These are phyloP conservation scores for Brachyrhaphis roseni DNA, from an alignment of 2,797 vertebrate species.

Conservation along the genomic window DNA sequence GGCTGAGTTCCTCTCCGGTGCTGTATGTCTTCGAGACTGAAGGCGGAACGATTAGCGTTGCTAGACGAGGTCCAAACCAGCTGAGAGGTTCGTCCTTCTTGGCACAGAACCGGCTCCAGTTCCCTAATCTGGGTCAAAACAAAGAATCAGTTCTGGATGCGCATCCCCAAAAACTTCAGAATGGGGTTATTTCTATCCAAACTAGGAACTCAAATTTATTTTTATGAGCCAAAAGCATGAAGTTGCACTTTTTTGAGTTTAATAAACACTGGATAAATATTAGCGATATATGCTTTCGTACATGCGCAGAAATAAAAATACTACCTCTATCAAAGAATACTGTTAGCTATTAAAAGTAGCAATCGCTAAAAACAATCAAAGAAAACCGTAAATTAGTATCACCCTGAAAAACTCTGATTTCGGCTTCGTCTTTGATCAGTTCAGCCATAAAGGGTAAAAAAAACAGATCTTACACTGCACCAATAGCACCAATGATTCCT, in stretches of 20 bases:
- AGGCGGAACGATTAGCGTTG: constrained; percentile 87
- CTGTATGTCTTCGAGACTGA: constrained; percentile 89
- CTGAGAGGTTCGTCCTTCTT: constrained; percentile 73
- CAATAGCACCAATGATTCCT: not conserved
- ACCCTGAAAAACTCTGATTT: not conserved
- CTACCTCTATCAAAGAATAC: not conserved
- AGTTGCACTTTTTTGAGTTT: not conserved
- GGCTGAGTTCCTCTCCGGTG: constrained; percentile 86
- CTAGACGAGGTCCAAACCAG: constrained; percentile 96
- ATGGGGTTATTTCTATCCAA: not conserved
- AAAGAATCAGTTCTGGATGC: not conserved
- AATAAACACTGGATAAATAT: not conserved
- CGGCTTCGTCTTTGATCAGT: not conserved
- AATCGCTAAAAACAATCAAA: not conserved
- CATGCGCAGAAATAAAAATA: not conserved
- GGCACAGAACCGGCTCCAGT: constrained; percentile 85
- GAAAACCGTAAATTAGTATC: not conserved
- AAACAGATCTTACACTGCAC: not conserved
- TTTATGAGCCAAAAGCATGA: not conserved
- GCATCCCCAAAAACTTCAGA: not conserved
- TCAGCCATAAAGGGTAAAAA: not conserved
- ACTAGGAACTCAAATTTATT: too few species aligned
- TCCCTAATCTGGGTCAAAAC: constrained; percentile 84
- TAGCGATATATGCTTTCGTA: not conserved
- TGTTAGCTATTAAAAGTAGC: too few species aligned